phyloP scores from a whole-genome alignment of 2,113 vertebrate genomes.

The Callipepla californica region DNA sequence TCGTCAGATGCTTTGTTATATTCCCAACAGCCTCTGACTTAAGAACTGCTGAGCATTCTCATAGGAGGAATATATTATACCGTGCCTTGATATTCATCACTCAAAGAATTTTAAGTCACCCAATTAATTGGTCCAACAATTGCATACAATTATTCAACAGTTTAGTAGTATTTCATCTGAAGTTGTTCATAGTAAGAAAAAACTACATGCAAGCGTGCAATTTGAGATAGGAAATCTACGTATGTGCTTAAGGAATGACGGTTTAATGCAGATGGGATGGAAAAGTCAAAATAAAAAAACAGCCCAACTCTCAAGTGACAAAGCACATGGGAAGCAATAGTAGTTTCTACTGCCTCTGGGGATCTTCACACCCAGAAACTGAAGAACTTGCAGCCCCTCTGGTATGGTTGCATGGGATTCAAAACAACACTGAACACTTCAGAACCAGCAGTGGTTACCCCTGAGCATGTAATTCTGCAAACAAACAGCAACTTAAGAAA shows the following conservation, averaged over 20 bases:
- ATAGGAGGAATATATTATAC: background rate
- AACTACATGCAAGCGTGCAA: background rate
- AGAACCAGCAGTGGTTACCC: background rate
- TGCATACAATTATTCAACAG: background rate
- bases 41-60: background rate
- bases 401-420: background rate
- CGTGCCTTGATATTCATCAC: background rate
- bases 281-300: background rate
- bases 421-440: background rate
- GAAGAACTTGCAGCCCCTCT: background rate
- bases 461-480: background rate
- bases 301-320: background rate
- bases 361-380: background rate
- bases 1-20: background rate
- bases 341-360: background rate
- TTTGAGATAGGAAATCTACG: background rate
- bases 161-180: background rate
- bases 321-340: background rate
- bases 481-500: background rate
- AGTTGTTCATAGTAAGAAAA: background rate
- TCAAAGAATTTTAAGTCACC: background rate
- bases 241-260: background rate
- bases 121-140: background rate
- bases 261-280: background rate
- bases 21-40: background rate